Percentiles rank a stretch among this genome's conserved stretches.
Evolutionary conservation across 2,888 invertebrate genomes (phyloP).

Genomic region (Apeira syringaria): DNA sequence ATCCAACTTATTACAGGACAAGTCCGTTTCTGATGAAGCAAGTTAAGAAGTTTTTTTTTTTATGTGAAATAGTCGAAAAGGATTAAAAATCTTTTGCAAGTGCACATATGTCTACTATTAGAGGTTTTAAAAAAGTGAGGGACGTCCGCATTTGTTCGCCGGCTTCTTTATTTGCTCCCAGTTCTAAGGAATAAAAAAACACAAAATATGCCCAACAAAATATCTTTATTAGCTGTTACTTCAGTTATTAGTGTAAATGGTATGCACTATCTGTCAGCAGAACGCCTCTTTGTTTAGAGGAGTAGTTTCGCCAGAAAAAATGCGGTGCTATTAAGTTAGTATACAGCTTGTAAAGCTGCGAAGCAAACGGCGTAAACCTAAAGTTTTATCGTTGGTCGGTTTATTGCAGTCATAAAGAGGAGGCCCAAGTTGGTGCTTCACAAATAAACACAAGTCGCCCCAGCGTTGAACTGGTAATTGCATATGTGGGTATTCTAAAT

Average conservation of each 20-base stretch:
- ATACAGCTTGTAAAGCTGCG: constrained; percentile 35
- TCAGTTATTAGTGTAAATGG: not conserved
- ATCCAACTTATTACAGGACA: no score
- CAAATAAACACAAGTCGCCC: constrained; percentile 47
- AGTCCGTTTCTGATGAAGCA: no score
- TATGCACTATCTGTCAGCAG: constrained; percentile 7
- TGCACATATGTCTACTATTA: no score
- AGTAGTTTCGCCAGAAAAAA: constrained; percentile 22
- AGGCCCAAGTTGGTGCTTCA: constrained; percentile 42
- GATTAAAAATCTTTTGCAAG: no score
- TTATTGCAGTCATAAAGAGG: constrained; percentile 55
- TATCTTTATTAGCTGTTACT: not conserved
- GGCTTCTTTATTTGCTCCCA: no score
- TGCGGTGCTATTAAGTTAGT: constrained; percentile 36
- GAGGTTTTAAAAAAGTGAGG: no score
- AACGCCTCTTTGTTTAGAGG: constrained; percentile 14
- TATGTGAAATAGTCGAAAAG: no score
- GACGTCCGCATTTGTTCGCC: no score
- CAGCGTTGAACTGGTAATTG: constrained; percentile 40
- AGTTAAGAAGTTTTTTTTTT: no score
- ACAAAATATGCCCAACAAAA: no score
- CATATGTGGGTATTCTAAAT: constrained; percentile 38
- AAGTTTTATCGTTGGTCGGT: constrained; percentile 57
- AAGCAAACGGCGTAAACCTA: constrained; percentile 48
- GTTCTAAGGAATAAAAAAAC: no score